Conservation (phyloP, 2,113 vertebrate genomes). For the Hippolais icterina region DNA sequence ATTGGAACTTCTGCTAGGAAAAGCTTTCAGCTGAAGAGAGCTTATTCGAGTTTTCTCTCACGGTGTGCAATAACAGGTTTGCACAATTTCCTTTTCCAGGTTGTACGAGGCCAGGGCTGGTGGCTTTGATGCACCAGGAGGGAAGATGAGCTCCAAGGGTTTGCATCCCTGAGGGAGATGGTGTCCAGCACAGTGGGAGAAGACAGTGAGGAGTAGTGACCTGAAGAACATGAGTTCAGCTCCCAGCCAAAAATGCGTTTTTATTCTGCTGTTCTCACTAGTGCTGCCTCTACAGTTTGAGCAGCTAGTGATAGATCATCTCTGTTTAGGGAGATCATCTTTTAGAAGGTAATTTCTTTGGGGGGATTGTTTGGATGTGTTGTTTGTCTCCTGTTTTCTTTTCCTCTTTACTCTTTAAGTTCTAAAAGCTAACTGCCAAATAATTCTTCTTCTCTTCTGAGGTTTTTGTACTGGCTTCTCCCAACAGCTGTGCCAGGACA, state of each 20-base stretch:
- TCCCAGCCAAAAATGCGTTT: neutral
- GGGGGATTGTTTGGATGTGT: neutral
- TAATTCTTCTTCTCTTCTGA: neutral
- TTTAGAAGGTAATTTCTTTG: neutral
- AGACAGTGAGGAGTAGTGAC: neutral
- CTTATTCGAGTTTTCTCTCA: neutral
- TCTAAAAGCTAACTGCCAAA: neutral
- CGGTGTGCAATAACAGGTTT: neutral
- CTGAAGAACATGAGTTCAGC: neutral
- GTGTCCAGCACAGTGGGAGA: neutral
- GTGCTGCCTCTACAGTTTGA: neutral
- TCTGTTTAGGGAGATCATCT: neutral
- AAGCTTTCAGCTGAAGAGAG: neutral
- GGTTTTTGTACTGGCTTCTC: neutral
- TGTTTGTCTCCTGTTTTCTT: neutral
- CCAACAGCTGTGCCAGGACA: neutral
- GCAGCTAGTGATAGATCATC: neutral
- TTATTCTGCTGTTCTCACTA: neutral
- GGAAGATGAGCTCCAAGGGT: neutral
- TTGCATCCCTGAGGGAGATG: neutral
- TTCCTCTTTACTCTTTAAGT: neutral
- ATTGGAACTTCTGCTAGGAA: neutral
- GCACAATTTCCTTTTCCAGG: neutral
- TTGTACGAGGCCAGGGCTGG: neutral
- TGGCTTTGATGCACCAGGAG: neutral